These are phyloP conservation scores for Propithecus deckenii DNA, from an alignment of 2,797 vertebrate genomes.

Conservation along the genomic window DNA sequence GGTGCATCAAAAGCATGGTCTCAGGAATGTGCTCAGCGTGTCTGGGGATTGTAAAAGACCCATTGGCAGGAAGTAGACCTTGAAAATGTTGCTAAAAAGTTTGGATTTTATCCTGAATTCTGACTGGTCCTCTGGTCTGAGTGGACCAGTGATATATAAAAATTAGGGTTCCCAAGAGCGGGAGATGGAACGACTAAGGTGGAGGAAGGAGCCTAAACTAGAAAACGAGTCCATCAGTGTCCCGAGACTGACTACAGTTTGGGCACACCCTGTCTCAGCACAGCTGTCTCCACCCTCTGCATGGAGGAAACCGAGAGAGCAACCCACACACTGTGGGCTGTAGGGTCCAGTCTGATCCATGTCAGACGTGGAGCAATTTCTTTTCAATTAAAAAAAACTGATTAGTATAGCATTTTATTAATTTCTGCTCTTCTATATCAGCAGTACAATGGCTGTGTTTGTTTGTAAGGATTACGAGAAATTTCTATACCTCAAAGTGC, in stretches of 20 bases:
- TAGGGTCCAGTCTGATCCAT: neutral
- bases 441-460: neutral
- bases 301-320: neutral
- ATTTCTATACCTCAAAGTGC: neutral
- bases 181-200: neutral
- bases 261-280: neutral
- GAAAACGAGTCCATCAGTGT: neutral
- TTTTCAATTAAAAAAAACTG: neutral
- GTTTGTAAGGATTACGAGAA: neutral
- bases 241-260: neutral
- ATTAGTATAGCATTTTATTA: neutral
- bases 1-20: neutral
- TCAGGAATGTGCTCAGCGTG: neutral
- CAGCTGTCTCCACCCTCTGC: neutral
- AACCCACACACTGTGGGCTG: neutral
- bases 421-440: neutral
- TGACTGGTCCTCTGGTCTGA: neutral
- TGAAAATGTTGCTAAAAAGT: neutral
- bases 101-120: slow-evolving; percentile 43
- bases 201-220: neutral
- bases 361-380: neutral
- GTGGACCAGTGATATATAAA: neutral
- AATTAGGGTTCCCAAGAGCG: neutral
- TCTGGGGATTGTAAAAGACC: neutral
- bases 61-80: neutral